These are phyloP conservation scores for Sipha maydis DNA, from an alignment of 2,888 invertebrate genomes.

Conservation along the genomic window DNA sequence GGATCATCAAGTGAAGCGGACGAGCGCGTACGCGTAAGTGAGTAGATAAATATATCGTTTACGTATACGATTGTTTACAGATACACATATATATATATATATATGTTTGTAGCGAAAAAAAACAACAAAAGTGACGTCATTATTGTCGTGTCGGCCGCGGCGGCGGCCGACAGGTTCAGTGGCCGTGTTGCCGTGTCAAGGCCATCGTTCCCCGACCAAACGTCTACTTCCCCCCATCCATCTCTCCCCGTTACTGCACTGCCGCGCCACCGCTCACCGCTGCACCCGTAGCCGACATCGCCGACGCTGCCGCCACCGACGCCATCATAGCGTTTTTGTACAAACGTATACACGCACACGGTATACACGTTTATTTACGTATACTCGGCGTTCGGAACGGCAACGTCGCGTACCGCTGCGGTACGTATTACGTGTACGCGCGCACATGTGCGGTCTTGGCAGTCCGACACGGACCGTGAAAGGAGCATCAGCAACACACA, in stretches of 20 bases:
- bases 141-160: slow-evolving; percentile 44
- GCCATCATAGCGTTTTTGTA: slow-evolving; percentile 20
- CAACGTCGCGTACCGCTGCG: slow-evolving; percentile 37
- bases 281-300: neutral
- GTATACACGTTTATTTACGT: neutral
- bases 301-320: slow-evolving; percentile 6
- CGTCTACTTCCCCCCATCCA: neutral
- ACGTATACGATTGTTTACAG: too few relatives aligned
- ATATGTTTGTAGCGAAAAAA: neutral
- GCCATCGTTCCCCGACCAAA: slow-evolving; percentile 51
- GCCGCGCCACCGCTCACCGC: slow-evolving; percentile 13
- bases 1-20: slow-evolving; percentile 13
- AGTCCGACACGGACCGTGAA: slow-evolving; percentile 32
- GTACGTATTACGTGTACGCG: neutral
- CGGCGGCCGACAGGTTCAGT: slow-evolving; percentile 61
- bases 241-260: neutral
- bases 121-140: slow-evolving; percentile 61
- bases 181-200: slow-evolving; percentile 62
- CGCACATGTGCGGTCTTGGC: neutral
- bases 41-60: neutral
- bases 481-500: neutral
- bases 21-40: neutral
- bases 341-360: too few relatives aligned
- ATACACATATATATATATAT: neutral
- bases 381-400: neutral